phyloP scores from a whole-genome alignment of 2,888 invertebrate species.

The Dryobota labecula region DNA sequence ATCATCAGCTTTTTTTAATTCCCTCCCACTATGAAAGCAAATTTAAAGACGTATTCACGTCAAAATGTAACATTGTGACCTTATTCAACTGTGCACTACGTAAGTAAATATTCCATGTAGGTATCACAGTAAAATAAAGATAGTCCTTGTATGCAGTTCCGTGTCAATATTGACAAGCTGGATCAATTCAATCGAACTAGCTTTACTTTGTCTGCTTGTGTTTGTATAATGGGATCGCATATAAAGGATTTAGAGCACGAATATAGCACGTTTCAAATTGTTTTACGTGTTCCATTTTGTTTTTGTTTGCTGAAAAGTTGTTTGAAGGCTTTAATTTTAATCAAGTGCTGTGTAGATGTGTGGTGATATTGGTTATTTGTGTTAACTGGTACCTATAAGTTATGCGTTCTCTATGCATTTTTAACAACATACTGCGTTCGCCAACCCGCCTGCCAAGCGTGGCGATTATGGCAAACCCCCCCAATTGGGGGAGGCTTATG shows the following conservation, averaged over 20 bases:
- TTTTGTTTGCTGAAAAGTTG: not conserved
- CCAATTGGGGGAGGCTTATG: too few relatives aligned
- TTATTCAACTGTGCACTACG: not conserved
- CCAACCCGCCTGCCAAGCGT: too few relatives aligned
- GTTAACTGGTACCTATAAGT: not conserved
- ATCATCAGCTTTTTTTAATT: too few relatives aligned
- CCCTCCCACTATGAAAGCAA: too few relatives aligned
- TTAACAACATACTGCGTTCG: too few relatives aligned
- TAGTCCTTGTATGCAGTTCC: constrained; percentile 9
- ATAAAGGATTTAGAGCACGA: constrained; percentile 6
- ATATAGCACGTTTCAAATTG: constrained; percentile 24
- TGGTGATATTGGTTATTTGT: not conserved
- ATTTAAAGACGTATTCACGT: too few relatives aligned
- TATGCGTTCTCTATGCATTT: too few relatives aligned
- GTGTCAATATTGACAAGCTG: constrained; percentile 35
- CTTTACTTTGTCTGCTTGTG: constrained; percentile 17
- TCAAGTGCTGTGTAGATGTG: not conserved
- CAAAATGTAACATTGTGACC: too few relatives aligned
- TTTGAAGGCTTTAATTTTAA: not conserved
- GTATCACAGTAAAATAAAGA: not conserved
- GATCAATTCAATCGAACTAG: constrained; percentile 36
- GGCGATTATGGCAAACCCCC: too few relatives aligned
- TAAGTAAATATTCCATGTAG: constrained; percentile 1
- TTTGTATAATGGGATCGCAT: constrained; percentile 26
- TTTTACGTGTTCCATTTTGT: constrained; percentile 11